A percentile compares a stretch with the other conserved stretches of the same genome.
These are phyloP conservation scores for Teleiodes luculella DNA, from an alignment of 2,888 invertebrate genomes.

Conservation along the genomic window DNA sequence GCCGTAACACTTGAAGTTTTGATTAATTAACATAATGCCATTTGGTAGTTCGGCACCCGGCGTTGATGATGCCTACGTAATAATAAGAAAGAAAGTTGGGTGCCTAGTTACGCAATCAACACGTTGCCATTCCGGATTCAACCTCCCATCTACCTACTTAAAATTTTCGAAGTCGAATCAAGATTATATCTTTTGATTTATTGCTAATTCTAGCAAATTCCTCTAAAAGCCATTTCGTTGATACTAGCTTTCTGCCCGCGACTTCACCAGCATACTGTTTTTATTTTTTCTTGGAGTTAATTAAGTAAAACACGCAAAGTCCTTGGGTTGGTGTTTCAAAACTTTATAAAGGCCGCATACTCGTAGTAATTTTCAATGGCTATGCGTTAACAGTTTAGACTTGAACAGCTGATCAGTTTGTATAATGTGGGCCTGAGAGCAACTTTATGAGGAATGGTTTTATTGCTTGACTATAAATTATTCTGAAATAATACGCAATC, in stretches of 20 bases:
- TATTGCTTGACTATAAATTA: neutral
- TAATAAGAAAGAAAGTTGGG: constrained; percentile 18
- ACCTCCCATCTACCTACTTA: neutral
- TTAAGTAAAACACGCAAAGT: too few species aligned
- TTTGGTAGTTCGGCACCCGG: constrained; percentile 30
- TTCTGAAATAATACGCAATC: neutral
- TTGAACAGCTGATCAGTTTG: too few species aligned
- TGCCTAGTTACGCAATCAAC: constrained; percentile 15
- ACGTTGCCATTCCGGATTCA: constrained; percentile 7
- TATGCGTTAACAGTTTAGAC: too few species aligned
- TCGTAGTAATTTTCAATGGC: too few species aligned
- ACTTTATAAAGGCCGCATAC: too few species aligned
- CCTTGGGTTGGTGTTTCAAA: too few species aligned
- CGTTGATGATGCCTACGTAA: constrained; percentile 32
- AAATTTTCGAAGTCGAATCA: neutral
- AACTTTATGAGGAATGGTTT: neutral
- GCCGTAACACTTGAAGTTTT: constrained; percentile 41
- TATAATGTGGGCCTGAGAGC: too few species aligned
- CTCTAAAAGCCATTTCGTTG: neutral
- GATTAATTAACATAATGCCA: constrained; percentile 54
- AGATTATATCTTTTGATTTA: constrained; percentile 5
- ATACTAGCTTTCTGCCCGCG: too few species aligned
- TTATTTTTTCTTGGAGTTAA: too few species aligned
- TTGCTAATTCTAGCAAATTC: neutral
- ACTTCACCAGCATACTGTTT: too few species aligned